Percentiles rank a stretch among this genome's conserved stretches.
phyloP scores from a whole-genome alignment of 2,888 invertebrate genomes.

The Syrphus vitripennis region DNA sequence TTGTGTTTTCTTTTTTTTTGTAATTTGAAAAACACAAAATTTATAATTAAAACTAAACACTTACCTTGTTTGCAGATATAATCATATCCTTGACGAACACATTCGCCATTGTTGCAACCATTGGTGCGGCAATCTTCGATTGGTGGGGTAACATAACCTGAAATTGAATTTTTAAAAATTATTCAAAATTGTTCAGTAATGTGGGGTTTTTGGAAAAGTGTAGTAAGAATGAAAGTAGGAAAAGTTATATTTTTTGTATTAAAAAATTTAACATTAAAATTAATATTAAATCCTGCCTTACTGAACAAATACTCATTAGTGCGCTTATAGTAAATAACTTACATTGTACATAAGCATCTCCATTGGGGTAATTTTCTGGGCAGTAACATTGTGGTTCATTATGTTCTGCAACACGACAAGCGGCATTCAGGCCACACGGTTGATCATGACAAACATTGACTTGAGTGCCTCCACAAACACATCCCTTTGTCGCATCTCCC shows the following conservation, averaged over 20 bases:
- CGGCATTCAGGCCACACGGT: conserved; percentile 91
- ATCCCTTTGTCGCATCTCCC: conserved; percentile 91
- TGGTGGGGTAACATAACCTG: conserved; percentile 79
- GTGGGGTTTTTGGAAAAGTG: too few relatives aligned
- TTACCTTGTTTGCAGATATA: conserved; percentile 85
- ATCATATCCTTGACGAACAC: conserved; percentile 91
- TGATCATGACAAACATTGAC: conserved; percentile 90
- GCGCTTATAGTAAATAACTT: too few relatives aligned
- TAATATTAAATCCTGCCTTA: too few relatives aligned
- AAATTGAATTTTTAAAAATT: background rate
- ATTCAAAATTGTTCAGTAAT: background rate
- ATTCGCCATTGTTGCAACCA: conserved; percentile 92
- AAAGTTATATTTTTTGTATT: too few relatives aligned
- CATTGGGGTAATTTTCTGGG: conserved; percentile 90
- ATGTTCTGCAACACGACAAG: conserved; percentile 87
- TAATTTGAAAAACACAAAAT: conserved; percentile 19
- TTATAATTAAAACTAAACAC: conserved; percentile 72
- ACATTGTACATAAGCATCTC: conserved; percentile 94
- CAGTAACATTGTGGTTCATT: conserved; percentile 91
- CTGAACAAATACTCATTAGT: too few relatives aligned
- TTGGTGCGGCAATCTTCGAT: conserved; percentile 89
- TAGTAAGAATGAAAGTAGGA: background rate
- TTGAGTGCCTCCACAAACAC: conserved; percentile 86
- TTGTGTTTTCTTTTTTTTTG: background rate
- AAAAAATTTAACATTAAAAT: too few relatives aligned